Base-by-base conservation (phyloP, 2,113 vertebrate genomes). In the Manacus vitellinus region DNA sequence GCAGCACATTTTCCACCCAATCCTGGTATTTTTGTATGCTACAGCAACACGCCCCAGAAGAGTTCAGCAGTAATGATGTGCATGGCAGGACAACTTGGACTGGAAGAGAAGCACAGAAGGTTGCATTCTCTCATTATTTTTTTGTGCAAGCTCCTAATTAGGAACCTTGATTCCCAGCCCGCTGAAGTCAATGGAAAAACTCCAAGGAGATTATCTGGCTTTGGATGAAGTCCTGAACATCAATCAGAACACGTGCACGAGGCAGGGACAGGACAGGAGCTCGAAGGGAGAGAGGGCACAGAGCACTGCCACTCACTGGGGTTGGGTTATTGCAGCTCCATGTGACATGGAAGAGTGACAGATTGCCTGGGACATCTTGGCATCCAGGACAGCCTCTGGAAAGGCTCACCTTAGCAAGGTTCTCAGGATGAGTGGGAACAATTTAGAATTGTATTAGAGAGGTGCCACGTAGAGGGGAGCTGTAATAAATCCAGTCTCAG, bases 401-500 rank as follows among this genome's bases (percentile, higher is more conserved):
- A 96, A 92, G 68, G 13, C 67, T 97, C 87, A 62, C 61, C 88
- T 88, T 66, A 89, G 85, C 84, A 55, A 93, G 80, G 80, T 66
- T 94, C 96, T 62, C 76, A 55, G 58, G 87, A 72, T 17, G 55
- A 75, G 72, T 20, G 73, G 21, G 95, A 97, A 85, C 43, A 51
- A 63, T 88, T 94, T 92, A 59, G 91, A 94, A 85, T 96, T 91
- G 58, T 90, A 68, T 96, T 79, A 85, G 67, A 82, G 85, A 79
- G 89, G 72, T 56, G 70, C 66, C 77, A 85, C 67, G 67, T 35
- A 33, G 85, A 94, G 93, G 85, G 91, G 94, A 94, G 76, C 9
- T 89, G 92, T 81, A 62, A 97, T 74, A 92, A 96, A 94, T 41
- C 66, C 75, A 83, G 78, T 52, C 62, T 83, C 89, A 77, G 43